A percentile compares a stretch with the other conserved stretches of the same genome.
Conservation (phyloP, 2,888 invertebrate species). For the Ferrisia virgata region DNA sequence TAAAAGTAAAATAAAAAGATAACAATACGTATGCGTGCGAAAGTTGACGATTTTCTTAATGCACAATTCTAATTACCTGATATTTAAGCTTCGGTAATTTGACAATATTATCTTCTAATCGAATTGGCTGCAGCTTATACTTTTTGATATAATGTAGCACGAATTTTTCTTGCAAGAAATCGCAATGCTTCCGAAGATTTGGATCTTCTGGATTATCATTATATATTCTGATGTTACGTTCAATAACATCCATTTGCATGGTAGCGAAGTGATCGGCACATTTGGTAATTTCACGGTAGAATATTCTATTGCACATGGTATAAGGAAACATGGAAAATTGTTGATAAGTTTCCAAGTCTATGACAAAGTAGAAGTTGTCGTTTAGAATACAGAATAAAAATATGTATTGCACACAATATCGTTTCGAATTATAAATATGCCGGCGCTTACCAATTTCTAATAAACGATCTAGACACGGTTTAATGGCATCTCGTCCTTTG, state of each 20-base stretch:
- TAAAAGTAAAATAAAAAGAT: background rate
- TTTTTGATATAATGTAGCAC: background rate
- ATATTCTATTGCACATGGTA: background rate
- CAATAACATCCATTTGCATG: background rate
- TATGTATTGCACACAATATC: background rate
- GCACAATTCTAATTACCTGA: background rate
- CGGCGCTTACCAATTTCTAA: constrained; percentile 45
- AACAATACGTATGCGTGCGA: too few species aligned
- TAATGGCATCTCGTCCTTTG: constrained; percentile 45
- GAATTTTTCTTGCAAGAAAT: constrained; percentile 30
- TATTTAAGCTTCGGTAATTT: background rate
- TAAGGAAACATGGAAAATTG: constrained; percentile 29
- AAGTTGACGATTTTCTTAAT: background rate
- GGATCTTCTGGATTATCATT: background rate
- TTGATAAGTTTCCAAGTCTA: constrained; percentile 13
- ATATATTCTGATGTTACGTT: constrained; percentile 30
- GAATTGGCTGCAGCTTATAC: constrained; percentile 12
- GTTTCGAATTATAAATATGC: background rate
- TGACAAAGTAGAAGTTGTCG: background rate
- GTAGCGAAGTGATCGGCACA: background rate
- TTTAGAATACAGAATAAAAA: background rate
- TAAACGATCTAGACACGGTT: constrained; percentile 54
- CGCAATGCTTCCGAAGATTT: constrained; percentile 25
- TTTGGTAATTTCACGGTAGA: background rate
- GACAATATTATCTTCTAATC: background rate